phyloP scores from a whole-genome alignment of 2,113 vertebrate species.

The Rhipidura dahli region DNA sequence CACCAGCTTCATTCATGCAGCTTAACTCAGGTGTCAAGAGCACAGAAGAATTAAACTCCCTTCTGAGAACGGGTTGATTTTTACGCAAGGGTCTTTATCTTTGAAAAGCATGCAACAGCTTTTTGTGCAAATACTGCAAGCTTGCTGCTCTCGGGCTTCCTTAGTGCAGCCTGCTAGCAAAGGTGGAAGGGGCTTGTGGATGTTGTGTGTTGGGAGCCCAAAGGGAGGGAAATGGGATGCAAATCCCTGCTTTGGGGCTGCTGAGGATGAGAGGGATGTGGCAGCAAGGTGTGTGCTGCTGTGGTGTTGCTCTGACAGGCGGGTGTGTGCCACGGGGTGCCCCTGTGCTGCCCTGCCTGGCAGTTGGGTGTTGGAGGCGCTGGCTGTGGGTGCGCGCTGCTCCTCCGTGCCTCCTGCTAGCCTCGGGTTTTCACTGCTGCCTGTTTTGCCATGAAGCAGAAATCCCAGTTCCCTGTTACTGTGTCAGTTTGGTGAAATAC shows the following conservation, averaged over 20 bases:
- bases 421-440: background rate
- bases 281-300: background rate
- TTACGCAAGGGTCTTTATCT: background rate
- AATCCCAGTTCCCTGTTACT: background rate
- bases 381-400: background rate
- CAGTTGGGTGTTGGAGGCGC: rapidly evolving
- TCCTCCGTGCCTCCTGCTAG: background rate
- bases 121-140: background rate
- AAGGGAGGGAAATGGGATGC: background rate
- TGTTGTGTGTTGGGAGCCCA: background rate
- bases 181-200: background rate
- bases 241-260: background rate
- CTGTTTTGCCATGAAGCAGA: background rate
- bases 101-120: background rate
- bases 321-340: background rate
- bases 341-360: background rate
- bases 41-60: background rate
- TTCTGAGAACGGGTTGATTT: background rate
- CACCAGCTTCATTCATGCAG: background rate
- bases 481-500: background rate
- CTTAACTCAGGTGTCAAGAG: background rate
- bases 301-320: background rate
- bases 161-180: rapidly evolving
- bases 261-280: background rate
- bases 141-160: background rate